A percentile compares a stretch with the other conserved stretches of the same genome.
phyloP scores from a whole-genome alignment of 1,140 invertebrate species.

The Aphaenogaster floridana region DNA sequence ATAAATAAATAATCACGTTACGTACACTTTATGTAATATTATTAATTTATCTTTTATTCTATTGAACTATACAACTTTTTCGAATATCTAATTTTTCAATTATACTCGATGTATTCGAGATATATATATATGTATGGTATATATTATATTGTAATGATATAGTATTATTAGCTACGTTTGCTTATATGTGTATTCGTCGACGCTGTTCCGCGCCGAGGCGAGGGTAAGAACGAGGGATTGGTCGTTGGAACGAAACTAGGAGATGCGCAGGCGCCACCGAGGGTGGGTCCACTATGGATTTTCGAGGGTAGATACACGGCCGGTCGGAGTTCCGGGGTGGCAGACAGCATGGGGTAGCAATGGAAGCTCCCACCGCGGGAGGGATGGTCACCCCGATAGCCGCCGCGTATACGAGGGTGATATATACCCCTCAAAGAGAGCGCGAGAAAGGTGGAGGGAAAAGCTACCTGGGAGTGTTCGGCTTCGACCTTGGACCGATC shows the following conservation, averaged over 20 bases:
- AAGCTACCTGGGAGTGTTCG: slow-evolving; percentile 67
- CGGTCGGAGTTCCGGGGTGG: slow-evolving; percentile 75
- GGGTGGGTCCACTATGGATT: slow-evolving; percentile 79
- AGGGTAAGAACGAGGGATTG: slow-evolving; percentile 52
- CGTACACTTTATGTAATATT: neutral
- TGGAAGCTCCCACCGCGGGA: slow-evolving; percentile 68
- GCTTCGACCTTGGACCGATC: slow-evolving; percentile 73
- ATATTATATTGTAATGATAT: neutral
- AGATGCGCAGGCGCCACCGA: slow-evolving; percentile 74
- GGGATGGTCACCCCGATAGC: slow-evolving; percentile 70
- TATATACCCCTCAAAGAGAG: slow-evolving; percentile 58
- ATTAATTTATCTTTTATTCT: neutral
- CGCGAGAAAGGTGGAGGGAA: slow-evolving; percentile 28
- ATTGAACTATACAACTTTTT: neutral
- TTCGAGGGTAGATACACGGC: slow-evolving; percentile 74
- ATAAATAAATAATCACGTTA: neutral
- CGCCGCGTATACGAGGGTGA: slow-evolving; percentile 65
- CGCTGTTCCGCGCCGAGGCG: slow-evolving; percentile 21
- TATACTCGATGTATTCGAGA: neutral
- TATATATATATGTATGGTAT: too few species aligned
- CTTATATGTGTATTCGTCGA: slow-evolving; percentile 33
- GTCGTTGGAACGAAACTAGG: slow-evolving; percentile 61
- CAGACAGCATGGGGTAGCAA: slow-evolving; percentile 74
- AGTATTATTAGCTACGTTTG: slow-evolving; percentile 34
- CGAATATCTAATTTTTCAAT: neutral